Evolutionary conservation across 2,113 vertebrate genomes (phyloP).

Genomic region (Egretta garzetta): DNA sequence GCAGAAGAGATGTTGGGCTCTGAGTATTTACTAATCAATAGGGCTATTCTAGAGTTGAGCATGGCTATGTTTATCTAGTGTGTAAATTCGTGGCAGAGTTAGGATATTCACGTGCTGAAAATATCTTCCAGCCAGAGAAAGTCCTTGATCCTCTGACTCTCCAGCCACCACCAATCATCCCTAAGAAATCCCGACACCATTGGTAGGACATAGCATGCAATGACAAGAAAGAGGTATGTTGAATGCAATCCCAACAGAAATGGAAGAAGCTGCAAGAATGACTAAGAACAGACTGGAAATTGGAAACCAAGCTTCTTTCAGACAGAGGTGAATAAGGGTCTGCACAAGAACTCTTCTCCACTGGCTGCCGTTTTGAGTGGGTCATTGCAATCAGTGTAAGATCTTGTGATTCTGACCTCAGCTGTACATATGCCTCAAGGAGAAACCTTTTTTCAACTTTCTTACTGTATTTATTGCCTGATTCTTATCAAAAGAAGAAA

Average conservation of each 20-base stretch:
- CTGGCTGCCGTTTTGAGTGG: not conserved
- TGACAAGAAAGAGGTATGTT: not conserved
- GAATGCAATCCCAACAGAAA: not conserved
- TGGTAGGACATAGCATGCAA: not conserved
- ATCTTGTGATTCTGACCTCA: not conserved
- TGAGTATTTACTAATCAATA: not conserved
- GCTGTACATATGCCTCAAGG: not conserved
- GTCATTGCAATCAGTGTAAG: not conserved
- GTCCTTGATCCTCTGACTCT: slow-evolving; percentile 12
- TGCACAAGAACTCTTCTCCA: not conserved
- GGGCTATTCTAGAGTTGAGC: not conserved
- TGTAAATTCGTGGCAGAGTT: not conserved
- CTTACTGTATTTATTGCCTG: not conserved
- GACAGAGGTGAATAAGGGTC: not conserved
- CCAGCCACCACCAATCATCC: slow-evolving; percentile 63
- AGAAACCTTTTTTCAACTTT: not conserved
- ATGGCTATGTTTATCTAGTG: not conserved
- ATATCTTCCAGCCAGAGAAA: slow-evolving; percentile 71
- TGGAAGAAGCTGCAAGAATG: not conserved
- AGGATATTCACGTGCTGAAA: not conserved
- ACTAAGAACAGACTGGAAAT: not conserved
- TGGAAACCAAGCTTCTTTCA: not conserved
- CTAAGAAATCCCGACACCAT: slow-evolving; percentile 61
- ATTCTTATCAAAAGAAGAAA: not conserved
- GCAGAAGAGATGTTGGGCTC: not conserved